phyloP scores from a whole-genome alignment of 1,140 invertebrate species.

The Wasmannia auropunctata region DNA sequence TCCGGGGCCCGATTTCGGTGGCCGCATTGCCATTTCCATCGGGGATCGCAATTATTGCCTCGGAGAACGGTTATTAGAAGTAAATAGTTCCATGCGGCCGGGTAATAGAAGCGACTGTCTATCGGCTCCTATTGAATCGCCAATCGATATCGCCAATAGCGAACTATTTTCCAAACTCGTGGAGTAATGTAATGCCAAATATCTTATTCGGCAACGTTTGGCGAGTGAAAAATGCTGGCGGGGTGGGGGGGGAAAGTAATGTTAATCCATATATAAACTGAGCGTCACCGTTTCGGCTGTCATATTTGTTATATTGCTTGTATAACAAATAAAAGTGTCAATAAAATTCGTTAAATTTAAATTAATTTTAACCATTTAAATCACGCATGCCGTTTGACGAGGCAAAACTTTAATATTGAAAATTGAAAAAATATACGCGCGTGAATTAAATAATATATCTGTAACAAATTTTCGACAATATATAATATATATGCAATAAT shows the following conservation, averaged over 20 bases:
- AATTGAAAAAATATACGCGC: not conserved
- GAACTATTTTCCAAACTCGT: slow-evolving; percentile 45
- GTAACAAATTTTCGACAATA: not conserved
- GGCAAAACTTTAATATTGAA: not conserved
- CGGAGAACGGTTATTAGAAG: slow-evolving; percentile 57
- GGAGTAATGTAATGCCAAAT: not conserved
- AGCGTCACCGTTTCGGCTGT: not conserved
- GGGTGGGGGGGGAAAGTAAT: not conserved
- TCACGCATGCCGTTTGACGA: not conserved
- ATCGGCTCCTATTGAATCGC: slow-evolving; percentile 30
- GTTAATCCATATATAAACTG: not conserved
- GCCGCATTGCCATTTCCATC: slow-evolving; percentile 17
- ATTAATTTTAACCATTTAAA: not conserved
- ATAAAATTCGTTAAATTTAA: not conserved
- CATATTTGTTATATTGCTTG: not conserved
- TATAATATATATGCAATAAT: not conserved
- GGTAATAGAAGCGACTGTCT: slow-evolving; percentile 38
- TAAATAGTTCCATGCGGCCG: slow-evolving; percentile 38
- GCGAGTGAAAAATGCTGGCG: not conserved
- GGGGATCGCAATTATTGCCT: slow-evolving; percentile 61
- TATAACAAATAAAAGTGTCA: not conserved
- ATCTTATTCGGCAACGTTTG: not conserved
- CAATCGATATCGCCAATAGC: slow-evolving; percentile 37
- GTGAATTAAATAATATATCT: not conserved
- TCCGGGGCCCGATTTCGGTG: slow-evolving; percentile 59